A percentile compares a stretch with the other conserved stretches of the same genome.
Evolutionary conservation across 2,113 vertebrate genomes (phyloP).

Genomic region (Tichodroma muraria): DNA sequence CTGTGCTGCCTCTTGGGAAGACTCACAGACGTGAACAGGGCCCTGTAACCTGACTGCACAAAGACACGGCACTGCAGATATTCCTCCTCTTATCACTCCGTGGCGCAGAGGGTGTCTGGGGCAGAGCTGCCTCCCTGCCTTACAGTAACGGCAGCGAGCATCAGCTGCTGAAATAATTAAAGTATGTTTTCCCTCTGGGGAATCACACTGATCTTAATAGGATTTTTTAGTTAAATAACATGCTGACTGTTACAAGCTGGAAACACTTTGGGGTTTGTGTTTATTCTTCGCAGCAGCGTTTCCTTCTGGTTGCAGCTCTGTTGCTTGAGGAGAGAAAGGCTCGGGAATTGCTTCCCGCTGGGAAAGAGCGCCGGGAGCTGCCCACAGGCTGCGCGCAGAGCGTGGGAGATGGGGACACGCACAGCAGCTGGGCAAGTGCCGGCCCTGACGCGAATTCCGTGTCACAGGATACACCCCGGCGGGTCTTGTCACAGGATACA

Average conservation of each 20-base stretch:
- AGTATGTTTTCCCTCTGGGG: background rate
- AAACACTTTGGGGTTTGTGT: background rate
- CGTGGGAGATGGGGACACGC: background rate
- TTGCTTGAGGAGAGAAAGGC: background rate
- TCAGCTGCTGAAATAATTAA: background rate
- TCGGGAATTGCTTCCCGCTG: background rate
- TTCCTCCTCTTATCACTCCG: background rate
- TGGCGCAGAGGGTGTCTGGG: background rate
- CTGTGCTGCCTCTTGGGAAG: background rate
- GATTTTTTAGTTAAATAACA: constrained; percentile 17
- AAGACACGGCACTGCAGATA: background rate
- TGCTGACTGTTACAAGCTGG: background rate
- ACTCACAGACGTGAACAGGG: background rate
- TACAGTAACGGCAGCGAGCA: background rate
- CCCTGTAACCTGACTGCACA: background rate
- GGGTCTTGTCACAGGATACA: rapidly evolving
- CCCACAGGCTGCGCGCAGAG: rapidly evolving
- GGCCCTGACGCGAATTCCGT: too few relatives aligned
- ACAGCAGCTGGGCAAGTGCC: too few relatives aligned
- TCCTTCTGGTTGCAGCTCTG: background rate
- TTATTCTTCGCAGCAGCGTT: background rate
- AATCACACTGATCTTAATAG: background rate
- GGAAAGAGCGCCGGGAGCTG: background rate
- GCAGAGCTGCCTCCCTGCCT: background rate
- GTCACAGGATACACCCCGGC: too few relatives aligned